A percentile compares a stretch with the other conserved stretches of the same genome.
Conservation (phyloP, 2,113 vertebrate species). For the Tragelaphus strepsiceros region DNA sequence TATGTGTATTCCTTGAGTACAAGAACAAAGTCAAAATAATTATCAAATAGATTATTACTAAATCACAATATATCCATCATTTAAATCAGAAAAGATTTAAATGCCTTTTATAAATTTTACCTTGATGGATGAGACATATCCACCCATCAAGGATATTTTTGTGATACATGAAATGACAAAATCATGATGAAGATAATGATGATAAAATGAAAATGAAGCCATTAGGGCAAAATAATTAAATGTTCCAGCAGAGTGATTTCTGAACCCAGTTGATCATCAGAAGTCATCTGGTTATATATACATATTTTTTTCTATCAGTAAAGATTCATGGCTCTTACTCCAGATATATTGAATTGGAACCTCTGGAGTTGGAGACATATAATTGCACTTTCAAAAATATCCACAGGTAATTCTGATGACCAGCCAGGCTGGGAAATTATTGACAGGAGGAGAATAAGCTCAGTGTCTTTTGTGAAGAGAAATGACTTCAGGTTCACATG, state of each 20-base stretch:
- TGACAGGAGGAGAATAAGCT: neutral
- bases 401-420: neutral
- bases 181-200: neutral
- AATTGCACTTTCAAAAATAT: neutral
- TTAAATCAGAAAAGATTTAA: slow-evolving; percentile 1
- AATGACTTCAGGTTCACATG: neutral
- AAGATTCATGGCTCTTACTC: neutral
- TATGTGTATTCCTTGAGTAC: neutral
- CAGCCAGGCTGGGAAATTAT: neutral
- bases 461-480: neutral
- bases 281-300: neutral
- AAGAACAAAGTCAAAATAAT: neutral
- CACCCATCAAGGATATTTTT: neutral
- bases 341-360: neutral
- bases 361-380: neutral
- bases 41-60: neutral
- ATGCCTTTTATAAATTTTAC: neutral
- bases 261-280: neutral
- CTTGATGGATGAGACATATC: neutral
- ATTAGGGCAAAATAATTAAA: slow-evolving; percentile 27
- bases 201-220: slow-evolving; percentile 9
- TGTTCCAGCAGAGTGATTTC: neutral
- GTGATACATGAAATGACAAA: neutral
- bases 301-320: neutral
- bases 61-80: neutral